Evolutionary conservation across 92 coral and sea anemone species (phyloP), one percentile per base, ranked within the genome.

Genomic region (Siderastrea siderea): DNA sequence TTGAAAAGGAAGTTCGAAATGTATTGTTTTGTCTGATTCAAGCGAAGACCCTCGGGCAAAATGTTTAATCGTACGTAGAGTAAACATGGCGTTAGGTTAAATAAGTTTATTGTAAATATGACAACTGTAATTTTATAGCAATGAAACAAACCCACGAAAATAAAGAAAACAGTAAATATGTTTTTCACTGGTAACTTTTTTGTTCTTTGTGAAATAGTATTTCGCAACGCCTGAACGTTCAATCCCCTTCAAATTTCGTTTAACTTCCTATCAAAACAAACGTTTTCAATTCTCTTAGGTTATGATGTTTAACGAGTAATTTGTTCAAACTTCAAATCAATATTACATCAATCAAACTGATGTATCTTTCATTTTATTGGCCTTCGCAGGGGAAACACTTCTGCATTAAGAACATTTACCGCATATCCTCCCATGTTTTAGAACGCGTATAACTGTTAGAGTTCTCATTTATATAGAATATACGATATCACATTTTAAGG

Each of bases 291-390:
- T 54, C 45, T 68, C 26, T 55, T 69, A 47, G 46, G 10, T 26
- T 26, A 26, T 26, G 38, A 26, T 26, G 38, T 6, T 44, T 8
- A 44, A 17, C 1, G 63, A 58, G 68, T 57, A 58, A 38, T 70
- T 82, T 47, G 57, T 5, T 45, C 78, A 82, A 82, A 71, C 68
- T 45, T 2, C 58, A 69, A 71, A 53, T 82, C 54, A n/a, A 79
- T 66, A 13, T 66, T 8, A 69, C 67, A n/a, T 15, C 59, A 47
- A 82, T 82, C 76, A 64, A 68, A 1, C 57, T 71, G 72, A 15
- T 77, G 45, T 72, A 44, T 46, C 77, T 52, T 3, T 72, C 7
- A 13, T 48, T 49, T n/a, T 5, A n/a, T 72, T 72, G 53, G 59
- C 74, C 43, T 6, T 72, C 46, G 77, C 7, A 15, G 7, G 19